Conservation (phyloP, 2,888 invertebrate genomes). For the Cephus pulcher region DNA sequence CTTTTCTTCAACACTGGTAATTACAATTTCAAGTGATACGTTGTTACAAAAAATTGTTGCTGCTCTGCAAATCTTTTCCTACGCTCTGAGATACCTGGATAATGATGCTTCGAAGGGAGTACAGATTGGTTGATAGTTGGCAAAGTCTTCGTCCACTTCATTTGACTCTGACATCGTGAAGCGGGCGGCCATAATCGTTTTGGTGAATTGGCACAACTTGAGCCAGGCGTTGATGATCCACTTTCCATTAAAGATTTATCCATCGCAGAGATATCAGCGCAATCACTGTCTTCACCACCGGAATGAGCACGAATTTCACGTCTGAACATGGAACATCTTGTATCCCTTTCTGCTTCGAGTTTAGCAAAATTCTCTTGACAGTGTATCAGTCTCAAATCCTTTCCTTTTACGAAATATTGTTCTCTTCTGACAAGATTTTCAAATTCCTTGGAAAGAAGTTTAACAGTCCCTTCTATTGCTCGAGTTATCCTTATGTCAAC, state of each 20-base stretch:
- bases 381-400: constrained; percentile 37
- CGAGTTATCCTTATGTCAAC: constrained; percentile 54
- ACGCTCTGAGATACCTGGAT: constrained; percentile 51
- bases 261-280: constrained; percentile 51
- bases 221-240: constrained; percentile 73
- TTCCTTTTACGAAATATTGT: constrained; percentile 52
- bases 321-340: constrained; percentile 39
- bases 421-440: constrained; percentile 57
- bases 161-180: constrained; percentile 57
- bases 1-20: background rate
- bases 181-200: constrained; percentile 69
- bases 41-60: background rate
- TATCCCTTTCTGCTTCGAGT: constrained; percentile 53
- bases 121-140: constrained; percentile 64
- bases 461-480: constrained; percentile 61
- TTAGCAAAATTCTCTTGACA: constrained; percentile 50
- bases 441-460: constrained; percentile 58
- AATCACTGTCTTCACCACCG: constrained; percentile 73
- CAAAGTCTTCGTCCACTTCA: constrained; percentile 69
- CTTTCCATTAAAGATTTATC: constrained; percentile 59
- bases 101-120: constrained; percentile 58
- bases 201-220: constrained; percentile 75
- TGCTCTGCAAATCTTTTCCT: background rate
- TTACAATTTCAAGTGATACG: background rate
- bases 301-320: constrained; percentile 70